A percentile compares a stretch with the other conserved stretches of the same genome.
These are phyloP conservation scores for Hermodice carunculata DNA, from an alignment of 2,888 invertebrate species.

Conservation along the genomic window DNA sequence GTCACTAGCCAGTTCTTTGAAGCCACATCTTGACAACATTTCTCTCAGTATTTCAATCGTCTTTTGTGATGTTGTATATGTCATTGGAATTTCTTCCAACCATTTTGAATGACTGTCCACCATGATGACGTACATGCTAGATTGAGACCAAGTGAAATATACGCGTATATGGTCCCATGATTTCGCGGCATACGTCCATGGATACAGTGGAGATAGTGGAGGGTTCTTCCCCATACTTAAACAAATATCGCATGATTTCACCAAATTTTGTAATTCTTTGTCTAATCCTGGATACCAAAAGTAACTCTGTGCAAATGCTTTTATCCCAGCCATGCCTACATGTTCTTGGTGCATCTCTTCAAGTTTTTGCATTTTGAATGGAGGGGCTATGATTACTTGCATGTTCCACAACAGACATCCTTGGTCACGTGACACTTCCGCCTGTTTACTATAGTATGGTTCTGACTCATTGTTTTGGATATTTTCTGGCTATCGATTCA, in stretches of 20 bases:
- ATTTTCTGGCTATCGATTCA: not conserved
- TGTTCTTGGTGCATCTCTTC: not conserved
- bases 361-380: not conserved
- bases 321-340: constrained; percentile 2
- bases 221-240: too few relatives aligned
- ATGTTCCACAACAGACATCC: constrained; percentile 4
- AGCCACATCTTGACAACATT: not conserved
- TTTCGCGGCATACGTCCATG: too few relatives aligned
- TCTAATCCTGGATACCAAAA: too few relatives aligned
- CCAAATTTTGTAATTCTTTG: too few relatives aligned
- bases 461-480: not conserved
- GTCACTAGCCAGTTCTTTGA: not conserved
- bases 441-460: not conserved
- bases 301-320: too few relatives aligned
- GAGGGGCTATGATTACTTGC: not conserved
- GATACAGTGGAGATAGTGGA: too few relatives aligned
- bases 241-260: too few relatives aligned
- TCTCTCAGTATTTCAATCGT: not conserved
- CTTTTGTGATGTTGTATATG: not conserved
- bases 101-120: not conserved
- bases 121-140: not conserved
- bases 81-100: not conserved
- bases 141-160: not conserved
- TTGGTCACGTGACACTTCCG: not conserved
- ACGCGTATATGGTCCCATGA: too few relatives aligned